These are phyloP conservation scores for Thamnophis sirtalis DNA, from an alignment of 2,113 vertebrate genomes.

Conservation along the genomic window DNA sequence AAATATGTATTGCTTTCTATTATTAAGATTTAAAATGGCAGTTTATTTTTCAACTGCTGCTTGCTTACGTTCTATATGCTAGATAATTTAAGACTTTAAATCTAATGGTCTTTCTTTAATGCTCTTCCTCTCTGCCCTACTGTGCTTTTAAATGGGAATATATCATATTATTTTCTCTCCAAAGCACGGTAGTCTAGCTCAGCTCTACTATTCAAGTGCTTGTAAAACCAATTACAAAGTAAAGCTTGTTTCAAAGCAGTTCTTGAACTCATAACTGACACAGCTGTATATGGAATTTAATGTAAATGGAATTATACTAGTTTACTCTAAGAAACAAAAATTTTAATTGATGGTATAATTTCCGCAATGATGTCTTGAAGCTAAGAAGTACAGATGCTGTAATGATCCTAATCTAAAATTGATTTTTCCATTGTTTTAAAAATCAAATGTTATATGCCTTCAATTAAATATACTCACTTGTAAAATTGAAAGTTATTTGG, in stretches of 20 bases:
- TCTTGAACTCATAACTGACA: background rate
- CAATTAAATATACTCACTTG: background rate
- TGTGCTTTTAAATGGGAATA: background rate
- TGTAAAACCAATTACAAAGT: background rate
- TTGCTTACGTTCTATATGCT: background rate
- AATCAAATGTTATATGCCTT: background rate
- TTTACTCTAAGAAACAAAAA: background rate
- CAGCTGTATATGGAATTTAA: background rate
- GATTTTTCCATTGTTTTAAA: background rate
- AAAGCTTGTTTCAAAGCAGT: background rate
- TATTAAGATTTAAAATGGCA: background rate
- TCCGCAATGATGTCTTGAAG: background rate
- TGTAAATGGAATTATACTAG: background rate
- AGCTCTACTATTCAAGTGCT: background rate
- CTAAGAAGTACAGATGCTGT: background rate
- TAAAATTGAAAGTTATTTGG: background rate
- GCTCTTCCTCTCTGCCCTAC: background rate
- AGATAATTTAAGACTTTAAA: background rate
- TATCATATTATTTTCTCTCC: background rate
- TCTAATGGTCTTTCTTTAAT: background rate
- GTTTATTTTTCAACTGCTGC: background rate
- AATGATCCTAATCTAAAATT: background rate
- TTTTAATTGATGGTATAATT: background rate
- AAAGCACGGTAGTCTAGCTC: background rate
- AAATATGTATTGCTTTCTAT: background rate